Evolutionary conservation across 2,888 invertebrate species (phyloP).

Genomic region (Noctua janthe): DNA sequence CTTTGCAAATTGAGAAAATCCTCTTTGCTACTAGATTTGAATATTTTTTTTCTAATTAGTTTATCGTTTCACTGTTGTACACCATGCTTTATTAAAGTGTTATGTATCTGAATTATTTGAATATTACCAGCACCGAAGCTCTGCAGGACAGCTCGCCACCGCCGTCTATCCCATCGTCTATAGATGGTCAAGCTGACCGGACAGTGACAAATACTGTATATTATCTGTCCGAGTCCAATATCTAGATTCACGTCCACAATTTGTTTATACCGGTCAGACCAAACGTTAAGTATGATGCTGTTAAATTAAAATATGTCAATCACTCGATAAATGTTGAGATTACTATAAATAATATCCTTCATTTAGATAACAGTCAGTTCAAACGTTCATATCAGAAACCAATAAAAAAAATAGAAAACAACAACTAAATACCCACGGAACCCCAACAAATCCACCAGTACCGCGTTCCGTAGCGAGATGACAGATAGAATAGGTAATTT

Average conservation of each 20-base stretch:
- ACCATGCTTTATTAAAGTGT: not conserved
- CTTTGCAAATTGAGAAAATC: too few relatives aligned
- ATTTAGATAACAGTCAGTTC: not conserved
- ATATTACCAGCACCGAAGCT: not conserved
- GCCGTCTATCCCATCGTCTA: not conserved
- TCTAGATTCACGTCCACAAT: not conserved
- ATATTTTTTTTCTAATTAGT: not conserved
- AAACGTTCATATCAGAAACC: not conserved
- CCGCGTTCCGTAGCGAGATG: constrained; percentile 68
- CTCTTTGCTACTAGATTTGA: too few relatives aligned
- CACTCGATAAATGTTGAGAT: not conserved
- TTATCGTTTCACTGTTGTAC: not conserved
- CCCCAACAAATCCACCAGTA: constrained; percentile 51
- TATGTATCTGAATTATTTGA: not conserved
- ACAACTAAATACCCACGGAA: constrained; percentile 19
- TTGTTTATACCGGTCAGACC: not conserved
- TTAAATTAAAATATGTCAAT: not conserved
- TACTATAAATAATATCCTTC: too few relatives aligned
- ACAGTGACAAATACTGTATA: not conserved
- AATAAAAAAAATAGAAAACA: not conserved
- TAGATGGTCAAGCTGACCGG: not conserved
- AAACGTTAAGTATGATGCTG: not conserved
- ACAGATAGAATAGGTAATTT: constrained; percentile 81
- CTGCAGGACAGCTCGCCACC: not conserved
- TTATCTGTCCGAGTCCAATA: too few relatives aligned